Percentiles rank a stretch among this genome's conserved stretches.
Conservation (phyloP, 2,797 vertebrate genomes). For the Valencia hispanica region DNA sequence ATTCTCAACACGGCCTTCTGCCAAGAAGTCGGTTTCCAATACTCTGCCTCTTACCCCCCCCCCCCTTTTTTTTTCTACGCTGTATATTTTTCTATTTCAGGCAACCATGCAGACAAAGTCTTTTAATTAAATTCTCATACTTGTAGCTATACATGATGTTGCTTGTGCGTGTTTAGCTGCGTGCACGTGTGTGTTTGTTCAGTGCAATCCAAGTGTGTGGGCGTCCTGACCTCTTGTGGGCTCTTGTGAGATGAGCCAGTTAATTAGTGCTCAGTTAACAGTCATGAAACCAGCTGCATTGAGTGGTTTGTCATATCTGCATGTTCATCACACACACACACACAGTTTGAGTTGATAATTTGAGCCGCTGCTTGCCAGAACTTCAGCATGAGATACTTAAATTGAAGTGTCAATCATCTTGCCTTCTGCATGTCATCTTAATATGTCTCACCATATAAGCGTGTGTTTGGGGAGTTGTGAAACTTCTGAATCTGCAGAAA, state of each 20-base stretch:
- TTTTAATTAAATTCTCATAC: slow-evolving; percentile 32
- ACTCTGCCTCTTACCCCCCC: slow-evolving; percentile 12
- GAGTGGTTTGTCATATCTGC: slow-evolving; percentile 46
- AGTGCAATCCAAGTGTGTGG: slow-evolving; percentile 34
- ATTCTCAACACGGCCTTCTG: slow-evolving; percentile 12
- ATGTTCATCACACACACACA: slow-evolving; percentile 8
- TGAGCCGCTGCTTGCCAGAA: not conserved
- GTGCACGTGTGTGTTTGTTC: slow-evolving; percentile 21
- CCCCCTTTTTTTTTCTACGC: slow-evolving; percentile 4
- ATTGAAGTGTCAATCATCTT: slow-evolving; percentile 44
- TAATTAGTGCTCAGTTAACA: slow-evolving; percentile 56
- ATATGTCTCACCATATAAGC: slow-evolving; percentile 16
- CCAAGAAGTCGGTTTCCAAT: slow-evolving; percentile 1
- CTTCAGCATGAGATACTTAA: slow-evolving; percentile 17
- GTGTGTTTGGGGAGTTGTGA: slow-evolving; percentile 4
- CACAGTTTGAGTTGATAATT: slow-evolving; percentile 6
- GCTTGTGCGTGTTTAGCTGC: slow-evolving; percentile 19
- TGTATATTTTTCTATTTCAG: slow-evolving; percentile 26
- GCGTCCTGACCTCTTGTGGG: slow-evolving; percentile 38
- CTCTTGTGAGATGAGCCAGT: slow-evolving; percentile 52
- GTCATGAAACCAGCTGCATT: slow-evolving; percentile 46
- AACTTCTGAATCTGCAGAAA: not conserved
- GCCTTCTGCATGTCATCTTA: slow-evolving; percentile 40
- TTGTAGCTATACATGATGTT: slow-evolving; percentile 14
- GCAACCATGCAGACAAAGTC: slow-evolving; percentile 24